phyloP scores from a whole-genome alignment of 2,888 invertebrate species.

The Camponotus fellah region DNA sequence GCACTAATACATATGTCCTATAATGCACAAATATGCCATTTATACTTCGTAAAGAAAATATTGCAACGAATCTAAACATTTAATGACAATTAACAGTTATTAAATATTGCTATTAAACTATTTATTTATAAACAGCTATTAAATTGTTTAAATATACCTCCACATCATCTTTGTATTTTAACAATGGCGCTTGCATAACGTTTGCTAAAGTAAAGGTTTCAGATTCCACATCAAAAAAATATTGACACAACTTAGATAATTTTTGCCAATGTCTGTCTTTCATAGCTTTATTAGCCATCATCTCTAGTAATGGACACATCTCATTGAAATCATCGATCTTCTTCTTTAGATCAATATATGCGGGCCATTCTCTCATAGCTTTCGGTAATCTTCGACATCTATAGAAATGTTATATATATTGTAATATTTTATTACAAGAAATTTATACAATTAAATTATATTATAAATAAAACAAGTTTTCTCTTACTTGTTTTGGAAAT shows the following conservation, averaged over 20 bases:
- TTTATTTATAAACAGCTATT: too few relatives aligned
- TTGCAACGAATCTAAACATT: not conserved
- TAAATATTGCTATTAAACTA: not conserved
- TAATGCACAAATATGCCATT: slow-evolving; percentile 18
- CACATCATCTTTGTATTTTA: slow-evolving; percentile 94
- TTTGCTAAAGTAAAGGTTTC: slow-evolving; percentile 93
- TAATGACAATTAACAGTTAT: not conserved
- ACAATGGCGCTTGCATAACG: slow-evolving; percentile 94
- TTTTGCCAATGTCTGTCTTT: slow-evolving; percentile 93
- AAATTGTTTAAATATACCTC: slow-evolving; percentile 88
- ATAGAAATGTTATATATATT: slow-evolving; percentile 45
- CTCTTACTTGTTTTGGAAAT: slow-evolving; percentile 90
- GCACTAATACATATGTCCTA: slow-evolving; percentile 96
- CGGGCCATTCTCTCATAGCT: slow-evolving; percentile 96
- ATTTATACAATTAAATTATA: not conserved
- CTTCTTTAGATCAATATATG: slow-evolving; percentile 93
- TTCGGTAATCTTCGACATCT: slow-evolving; percentile 94
- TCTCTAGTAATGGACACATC: slow-evolving; percentile 93
- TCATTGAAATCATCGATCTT: slow-evolving; percentile 97
- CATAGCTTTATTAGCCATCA: slow-evolving; percentile 96
- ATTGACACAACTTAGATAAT: slow-evolving; percentile 88
- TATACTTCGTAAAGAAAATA: slow-evolving; percentile 1
- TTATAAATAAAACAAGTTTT: slow-evolving; percentile 18
- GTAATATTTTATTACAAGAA: not conserved
- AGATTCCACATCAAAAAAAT: slow-evolving; percentile 92